Conservation (phyloP, 2,888 invertebrate genomes). For the Euphydryas editha region DNA sequence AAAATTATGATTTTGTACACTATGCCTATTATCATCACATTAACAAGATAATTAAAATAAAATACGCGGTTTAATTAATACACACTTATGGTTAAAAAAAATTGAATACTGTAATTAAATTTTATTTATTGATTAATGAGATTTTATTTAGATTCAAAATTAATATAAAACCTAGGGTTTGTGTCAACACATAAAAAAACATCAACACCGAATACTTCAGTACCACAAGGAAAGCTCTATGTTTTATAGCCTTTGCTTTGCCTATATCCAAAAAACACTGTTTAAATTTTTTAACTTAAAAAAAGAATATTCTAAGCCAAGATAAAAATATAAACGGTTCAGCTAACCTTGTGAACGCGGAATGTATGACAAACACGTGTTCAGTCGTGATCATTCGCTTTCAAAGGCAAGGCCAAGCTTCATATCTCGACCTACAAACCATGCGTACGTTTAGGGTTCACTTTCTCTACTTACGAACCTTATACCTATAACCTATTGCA, state of each 20-base stretch:
- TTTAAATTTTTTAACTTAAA: background rate
- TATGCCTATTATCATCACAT: too few relatives aligned
- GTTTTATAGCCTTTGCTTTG: background rate
- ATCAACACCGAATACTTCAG: too few relatives aligned
- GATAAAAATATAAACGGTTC: conserved; percentile 21
- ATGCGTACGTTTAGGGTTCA: conserved; percentile 20
- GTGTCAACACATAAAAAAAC: too few relatives aligned
- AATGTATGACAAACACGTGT: conserved; percentile 48
- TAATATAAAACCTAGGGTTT: too few relatives aligned
- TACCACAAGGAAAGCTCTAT: background rate
- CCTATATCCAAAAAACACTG: background rate
- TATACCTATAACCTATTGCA: too few relatives aligned
- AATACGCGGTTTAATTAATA: too few relatives aligned
- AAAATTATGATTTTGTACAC: too few relatives aligned
- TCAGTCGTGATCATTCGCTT: conserved; percentile 28
- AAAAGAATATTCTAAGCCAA: conserved; percentile 6
- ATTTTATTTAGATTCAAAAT: too few relatives aligned
- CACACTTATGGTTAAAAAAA: too few relatives aligned
- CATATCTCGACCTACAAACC: conserved; percentile 20
- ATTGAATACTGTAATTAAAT: too few relatives aligned
- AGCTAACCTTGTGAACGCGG: conserved; percentile 42
- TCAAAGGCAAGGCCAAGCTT: conserved; percentile 34
- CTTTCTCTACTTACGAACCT: conserved; percentile 14
- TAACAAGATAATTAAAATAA: too few relatives aligned
- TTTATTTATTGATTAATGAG: too few relatives aligned